A percentile compares a stretch with the other conserved stretches of the same genome.
phyloP scores from a whole-genome alignment of 2,113 vertebrate genomes.

The Cyprinodon variegatus region DNA sequence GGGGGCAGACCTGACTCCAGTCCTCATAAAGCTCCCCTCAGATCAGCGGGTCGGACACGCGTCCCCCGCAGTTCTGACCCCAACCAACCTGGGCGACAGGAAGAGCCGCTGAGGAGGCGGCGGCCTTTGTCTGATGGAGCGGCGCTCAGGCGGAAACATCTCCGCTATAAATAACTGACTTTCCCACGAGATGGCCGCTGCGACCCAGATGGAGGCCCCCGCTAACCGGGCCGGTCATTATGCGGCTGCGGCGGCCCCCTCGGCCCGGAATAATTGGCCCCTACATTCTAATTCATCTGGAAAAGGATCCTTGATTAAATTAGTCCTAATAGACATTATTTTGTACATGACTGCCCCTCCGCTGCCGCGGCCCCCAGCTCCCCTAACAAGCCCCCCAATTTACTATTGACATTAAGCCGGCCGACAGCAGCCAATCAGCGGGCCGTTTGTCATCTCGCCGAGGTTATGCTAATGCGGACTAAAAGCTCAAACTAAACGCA shows the following conservation, averaged over 20 bases:
- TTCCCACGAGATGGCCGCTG: neutral
- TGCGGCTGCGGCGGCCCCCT: slow-evolving; percentile 22
- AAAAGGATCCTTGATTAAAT: slow-evolving; percentile 97
- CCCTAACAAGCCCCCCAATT: slow-evolving; percentile 88
- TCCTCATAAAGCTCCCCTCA: slow-evolving; percentile 42
- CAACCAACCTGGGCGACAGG: no score
- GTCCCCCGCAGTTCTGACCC: neutral
- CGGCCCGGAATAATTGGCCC: slow-evolving; percentile 90
- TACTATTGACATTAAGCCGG: slow-evolving; percentile 87
- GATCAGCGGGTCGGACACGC: slow-evolving; percentile 27
- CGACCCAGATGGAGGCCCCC: neutral
- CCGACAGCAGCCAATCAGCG: slow-evolving; percentile 79
- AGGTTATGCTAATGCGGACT: slow-evolving; percentile 82
- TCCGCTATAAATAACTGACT: neutral
- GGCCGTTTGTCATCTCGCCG: slow-evolving; percentile 68
- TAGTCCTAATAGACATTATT: slow-evolving; percentile 97
- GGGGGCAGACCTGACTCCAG: neutral
- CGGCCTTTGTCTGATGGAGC: no score
- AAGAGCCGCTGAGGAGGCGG: no score
- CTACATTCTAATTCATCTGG: slow-evolving; percentile 95
- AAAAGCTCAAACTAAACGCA: slow-evolving; percentile 74
- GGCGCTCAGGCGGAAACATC: neutral
- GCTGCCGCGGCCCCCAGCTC: slow-evolving; percentile 70
- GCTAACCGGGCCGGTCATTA: no score
- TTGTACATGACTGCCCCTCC: slow-evolving; percentile 89